Percentiles rank a stretch among this genome's conserved stretches.
Evolutionary conservation across 1,140 invertebrate species (phyloP).

Genomic region (Drosophila lini): DNA sequence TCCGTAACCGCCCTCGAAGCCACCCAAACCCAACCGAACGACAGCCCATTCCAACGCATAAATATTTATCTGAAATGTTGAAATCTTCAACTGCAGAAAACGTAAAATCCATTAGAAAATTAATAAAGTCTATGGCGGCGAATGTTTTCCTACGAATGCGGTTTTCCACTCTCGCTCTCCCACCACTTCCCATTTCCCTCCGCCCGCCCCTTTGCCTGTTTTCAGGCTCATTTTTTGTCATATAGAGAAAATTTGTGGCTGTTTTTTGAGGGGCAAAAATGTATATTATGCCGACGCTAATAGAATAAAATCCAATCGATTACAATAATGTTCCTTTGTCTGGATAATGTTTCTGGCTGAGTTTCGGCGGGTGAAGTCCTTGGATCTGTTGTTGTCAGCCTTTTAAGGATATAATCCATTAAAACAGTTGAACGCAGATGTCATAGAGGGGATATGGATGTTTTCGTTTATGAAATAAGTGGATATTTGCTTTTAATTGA

Average conservation of each 20-base stretch:
- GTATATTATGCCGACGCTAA: slow-evolving; percentile 50
- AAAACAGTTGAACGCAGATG: slow-evolving; percentile 27
- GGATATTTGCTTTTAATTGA: slow-evolving; percentile 15
- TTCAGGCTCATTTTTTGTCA: slow-evolving; percentile 36
- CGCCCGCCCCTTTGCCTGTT: neutral
- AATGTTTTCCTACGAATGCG: slow-evolving; percentile 52
- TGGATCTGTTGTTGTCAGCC: slow-evolving; percentile 11
- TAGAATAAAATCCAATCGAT: slow-evolving; percentile 72
- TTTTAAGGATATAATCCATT: slow-evolving; percentile 49
- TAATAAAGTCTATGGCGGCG: slow-evolving; percentile 71
- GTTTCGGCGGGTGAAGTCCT: slow-evolving; percentile 1
- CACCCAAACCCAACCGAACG: slow-evolving; percentile 16
- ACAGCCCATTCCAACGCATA: slow-evolving; percentile 45
- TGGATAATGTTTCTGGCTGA: slow-evolving; percentile 35
- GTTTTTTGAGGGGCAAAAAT: slow-evolving; percentile 40
- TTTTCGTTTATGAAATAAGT: slow-evolving; percentile 23
- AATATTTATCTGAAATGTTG: slow-evolving; percentile 79
- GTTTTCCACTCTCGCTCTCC: slow-evolving; percentile 41
- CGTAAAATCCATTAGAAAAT: slow-evolving; percentile 84
- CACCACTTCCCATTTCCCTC: neutral
- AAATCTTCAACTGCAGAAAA: slow-evolving; percentile 79
- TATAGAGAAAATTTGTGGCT: slow-evolving; percentile 52
- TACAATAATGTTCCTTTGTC: slow-evolving; percentile 63
- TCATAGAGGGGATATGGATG: neutral
- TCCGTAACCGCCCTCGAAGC: slow-evolving; percentile 45